phyloP scores from a whole-genome alignment of 1,140 invertebrate genomes.

The Diabrotica virgifera region DNA sequence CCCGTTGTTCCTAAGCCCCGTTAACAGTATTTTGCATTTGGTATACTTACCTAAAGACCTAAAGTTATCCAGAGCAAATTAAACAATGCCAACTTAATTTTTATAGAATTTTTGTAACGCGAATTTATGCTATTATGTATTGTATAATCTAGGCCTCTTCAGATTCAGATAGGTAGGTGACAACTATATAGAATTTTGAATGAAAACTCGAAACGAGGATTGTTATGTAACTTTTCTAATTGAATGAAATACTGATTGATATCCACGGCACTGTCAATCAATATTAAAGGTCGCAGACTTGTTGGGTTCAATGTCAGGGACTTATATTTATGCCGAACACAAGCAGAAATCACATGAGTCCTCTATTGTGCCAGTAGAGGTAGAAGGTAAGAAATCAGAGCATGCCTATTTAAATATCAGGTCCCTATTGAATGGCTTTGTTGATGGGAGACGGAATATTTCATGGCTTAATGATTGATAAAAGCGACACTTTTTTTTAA shows the following conservation, averaged over 20 bases:
- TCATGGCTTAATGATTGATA: not conserved
- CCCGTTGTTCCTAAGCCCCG: no score
- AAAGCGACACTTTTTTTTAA: not conserved
- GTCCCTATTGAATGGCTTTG: not conserved
- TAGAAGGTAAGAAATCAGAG: constrained; percentile 2
- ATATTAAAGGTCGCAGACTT: not conserved
- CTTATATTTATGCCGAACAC: not conserved
- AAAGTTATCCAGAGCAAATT: no score
- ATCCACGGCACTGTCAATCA: constrained; percentile 1
- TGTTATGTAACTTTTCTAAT: no score
- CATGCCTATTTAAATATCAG: constrained; percentile 2
- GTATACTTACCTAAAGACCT: no score
- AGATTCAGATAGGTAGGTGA: no score
- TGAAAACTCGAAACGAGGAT: no score
- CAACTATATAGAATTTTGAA: no score
- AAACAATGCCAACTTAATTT: no score
- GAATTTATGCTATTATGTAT: no score
- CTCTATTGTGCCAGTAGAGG: not conserved
- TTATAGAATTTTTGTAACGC: no score
- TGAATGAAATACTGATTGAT: not conserved
- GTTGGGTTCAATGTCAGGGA: constrained; percentile 1
- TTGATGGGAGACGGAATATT: not conserved
- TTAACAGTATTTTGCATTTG: no score
- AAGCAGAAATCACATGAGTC: not conserved
- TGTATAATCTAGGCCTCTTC: no score